Base-by-base conservation (phyloP, 1,140 invertebrate species). In the Hormaphis cornu region DNA sequence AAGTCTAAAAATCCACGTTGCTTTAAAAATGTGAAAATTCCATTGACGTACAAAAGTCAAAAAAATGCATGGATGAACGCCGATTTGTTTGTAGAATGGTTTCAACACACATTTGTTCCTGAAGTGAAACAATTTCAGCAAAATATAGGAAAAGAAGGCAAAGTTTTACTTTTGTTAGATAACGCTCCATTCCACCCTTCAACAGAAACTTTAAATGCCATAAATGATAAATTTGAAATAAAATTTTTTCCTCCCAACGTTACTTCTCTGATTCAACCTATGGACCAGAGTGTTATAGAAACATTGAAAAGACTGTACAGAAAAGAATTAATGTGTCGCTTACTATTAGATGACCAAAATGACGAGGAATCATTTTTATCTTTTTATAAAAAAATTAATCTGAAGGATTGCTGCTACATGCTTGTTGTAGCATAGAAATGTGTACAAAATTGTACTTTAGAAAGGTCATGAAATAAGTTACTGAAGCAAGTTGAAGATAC, bases 251-350 rank as follows among this genome's bases (percentile, higher is more conserved):
- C 81, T 46, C 74, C 78, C 58, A 82, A 81, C 70, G 76, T 77
- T 0, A 81, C 79, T 56, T 74, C 75, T 1, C 70, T 79, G 44
- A 61, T 82, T 26, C 80, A 83, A 73, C 79, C 80, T 30, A 78
- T 81, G 77, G 78, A 82, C 69, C 78, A 80, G 74, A 78, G 77
- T 44, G 74, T 82, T 22, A 81, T 81, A 70, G 72, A 73, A 72
- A 72, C 50, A 18, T 52, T 74, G 18, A 78, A 79, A 75, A 69
- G 69, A 53, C 52, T 72, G 71, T 77, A 77, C 70, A 73, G 73
- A 75, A 76, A 75, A 73, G 71, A 74, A 74, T n/a, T 73, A 7
- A 48, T 75, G 4, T 37, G 63, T 46, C 61, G 72, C 22, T 28
- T 74, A 24, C 44, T 72, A 24, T 53, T 73, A 26, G 59, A 72